Conservation (phyloP, 1,140 invertebrate species). For the Odontomachus brunneus region DNA sequence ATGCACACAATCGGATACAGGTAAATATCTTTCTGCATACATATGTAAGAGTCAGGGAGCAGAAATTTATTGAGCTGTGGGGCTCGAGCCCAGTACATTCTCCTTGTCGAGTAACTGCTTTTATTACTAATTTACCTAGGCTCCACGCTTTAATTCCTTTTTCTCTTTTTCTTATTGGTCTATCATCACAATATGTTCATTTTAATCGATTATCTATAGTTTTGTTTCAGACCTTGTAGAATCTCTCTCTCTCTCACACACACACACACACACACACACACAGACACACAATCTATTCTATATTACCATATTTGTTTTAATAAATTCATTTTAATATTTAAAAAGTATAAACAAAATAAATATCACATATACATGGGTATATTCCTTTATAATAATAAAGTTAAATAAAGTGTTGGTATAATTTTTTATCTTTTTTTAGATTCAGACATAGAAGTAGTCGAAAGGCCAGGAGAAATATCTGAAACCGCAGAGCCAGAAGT, state of each 20-base stretch:
- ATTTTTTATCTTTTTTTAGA: constrained; percentile 69
- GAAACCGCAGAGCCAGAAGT: constrained; percentile 56
- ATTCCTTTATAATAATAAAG: no score
- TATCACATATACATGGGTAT: not conserved
- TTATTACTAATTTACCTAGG: no score
- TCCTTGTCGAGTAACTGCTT: no score
- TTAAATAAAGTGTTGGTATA: not conserved
- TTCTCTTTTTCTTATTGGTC: no score
- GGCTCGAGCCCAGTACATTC: no score
- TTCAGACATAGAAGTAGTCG: constrained; percentile 81
- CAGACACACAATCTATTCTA: not conserved
- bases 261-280: not conserved
- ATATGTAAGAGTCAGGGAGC: no score
- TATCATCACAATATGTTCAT: no score
- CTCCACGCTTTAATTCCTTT: no score
- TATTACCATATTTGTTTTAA: not conserved
- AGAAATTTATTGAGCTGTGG: no score
- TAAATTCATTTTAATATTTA: not conserved
- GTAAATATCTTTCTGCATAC: constrained; percentile 45
- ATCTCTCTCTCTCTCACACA: no score
- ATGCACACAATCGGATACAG: constrained; percentile 69
- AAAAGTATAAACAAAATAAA: constrained; percentile 12
- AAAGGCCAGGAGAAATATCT: constrained; percentile 70
- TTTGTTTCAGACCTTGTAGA: no score
- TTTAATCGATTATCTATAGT: no score